Conservation (phyloP, 2,797 vertebrate species). For the Pseudochromis fuscus region DNA sequence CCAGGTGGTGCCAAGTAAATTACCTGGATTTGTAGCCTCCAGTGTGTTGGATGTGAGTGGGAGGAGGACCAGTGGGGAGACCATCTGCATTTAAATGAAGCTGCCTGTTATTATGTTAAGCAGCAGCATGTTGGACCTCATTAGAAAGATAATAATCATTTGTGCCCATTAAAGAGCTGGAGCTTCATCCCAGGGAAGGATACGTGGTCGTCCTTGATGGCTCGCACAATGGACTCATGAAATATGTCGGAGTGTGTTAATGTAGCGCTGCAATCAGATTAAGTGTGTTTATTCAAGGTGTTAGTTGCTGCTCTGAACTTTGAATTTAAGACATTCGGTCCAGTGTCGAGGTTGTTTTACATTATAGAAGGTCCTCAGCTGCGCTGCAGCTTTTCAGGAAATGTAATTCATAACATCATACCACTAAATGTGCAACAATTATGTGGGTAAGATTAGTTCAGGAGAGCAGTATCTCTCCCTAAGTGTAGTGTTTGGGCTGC, state of each 20-base stretch:
- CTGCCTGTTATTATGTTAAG: constrained; percentile 79
- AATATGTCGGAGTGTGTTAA: constrained; percentile 54
- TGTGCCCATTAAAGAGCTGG: constrained; percentile 69
- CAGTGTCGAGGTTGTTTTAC: constrained; percentile 15
- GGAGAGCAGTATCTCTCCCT: too few species aligned
- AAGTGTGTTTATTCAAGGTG: constrained; percentile 56
- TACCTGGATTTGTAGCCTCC: constrained; percentile 58
- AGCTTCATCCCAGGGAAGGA: constrained; percentile 44
- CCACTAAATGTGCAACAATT: not conserved
- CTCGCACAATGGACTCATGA: constrained; percentile 22
- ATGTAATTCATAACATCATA: not conserved
- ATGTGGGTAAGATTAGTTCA: too few species aligned
- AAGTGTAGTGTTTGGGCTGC: too few species aligned
- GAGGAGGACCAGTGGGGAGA: constrained; percentile 37
- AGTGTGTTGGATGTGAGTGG: constrained; percentile 40
- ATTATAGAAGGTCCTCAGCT: constrained; percentile 7
- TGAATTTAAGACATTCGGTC: constrained; percentile 8
- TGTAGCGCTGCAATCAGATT: constrained; percentile 42
- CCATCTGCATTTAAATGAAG: constrained; percentile 77
- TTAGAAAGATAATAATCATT: constrained; percentile 82
- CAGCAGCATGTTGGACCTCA: constrained; percentile 77
- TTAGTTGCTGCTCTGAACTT: constrained; percentile 40
- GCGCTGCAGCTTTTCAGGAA: too few species aligned
- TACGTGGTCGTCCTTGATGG: constrained; percentile 20
- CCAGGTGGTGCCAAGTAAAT: constrained; percentile 79